Base-by-base conservation (phyloP, 1,140 invertebrate genomes). In the Argopecten irradians region DNA sequence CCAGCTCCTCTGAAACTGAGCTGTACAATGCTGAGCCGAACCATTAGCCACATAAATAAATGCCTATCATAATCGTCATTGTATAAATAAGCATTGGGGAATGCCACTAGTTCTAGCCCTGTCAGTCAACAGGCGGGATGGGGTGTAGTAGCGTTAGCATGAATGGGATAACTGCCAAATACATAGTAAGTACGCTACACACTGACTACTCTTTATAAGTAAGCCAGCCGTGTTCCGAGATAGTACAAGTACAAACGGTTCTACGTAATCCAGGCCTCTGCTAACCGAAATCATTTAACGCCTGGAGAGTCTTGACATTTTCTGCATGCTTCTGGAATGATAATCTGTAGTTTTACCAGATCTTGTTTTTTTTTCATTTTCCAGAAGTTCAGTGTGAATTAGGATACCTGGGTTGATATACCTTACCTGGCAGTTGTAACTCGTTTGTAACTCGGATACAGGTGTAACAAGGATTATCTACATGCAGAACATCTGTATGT, bases 21-120 rank as follows among this genome's bases (percentile, higher is more conserved):
- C 55, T 71, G n/a, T 71, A 11, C 55, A 55, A 55, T 55, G 43
- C 22, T n/a, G 55, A 71, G 8, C n/a, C 28, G 28, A 28, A 28
- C 55, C 55, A 71, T 71, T 71, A 71, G 55, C 55, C 55, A 71
- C 55, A 71, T 71, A 71, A 71, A 71, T 71, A 71, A 71, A 71
- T 71, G 55, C 55, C 55, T 28, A 71, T 71, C 55, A 71, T 71
- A 71, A 71, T 28, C 55, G 55, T 71, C 55, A 71, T 71, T 71
- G 55, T 71, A 71, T 71, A 71, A 28, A 71, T 71, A 71, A 71
- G 55, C 28, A 28, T n/a, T n/a, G 14, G n/a, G 11, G 22, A 46
- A 71, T n/a, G n/a, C 55, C 55, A 71, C 22, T 2, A 71, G 55
- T n/a, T 11, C 55, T 71, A n/a, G 55, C 55, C n/a, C n/a, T 71